Evolutionary conservation across 2,888 invertebrate genomes (phyloP).

Genomic region (Drosophila pseudotakahashii): DNA sequence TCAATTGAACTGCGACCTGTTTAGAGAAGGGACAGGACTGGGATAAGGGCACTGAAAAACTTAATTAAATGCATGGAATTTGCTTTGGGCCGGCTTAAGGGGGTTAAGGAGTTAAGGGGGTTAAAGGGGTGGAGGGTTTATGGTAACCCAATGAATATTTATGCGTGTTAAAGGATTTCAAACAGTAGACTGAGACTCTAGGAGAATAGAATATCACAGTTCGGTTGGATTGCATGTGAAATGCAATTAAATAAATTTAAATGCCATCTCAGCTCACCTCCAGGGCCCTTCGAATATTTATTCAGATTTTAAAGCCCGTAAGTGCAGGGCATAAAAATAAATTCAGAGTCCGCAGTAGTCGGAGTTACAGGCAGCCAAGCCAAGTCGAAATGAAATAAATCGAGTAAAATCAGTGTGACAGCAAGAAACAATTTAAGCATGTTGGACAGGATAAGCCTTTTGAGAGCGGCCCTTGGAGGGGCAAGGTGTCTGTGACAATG

Average conservation of each 20-base stretch:
- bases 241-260: conserved; percentile 71
- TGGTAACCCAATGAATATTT: conserved; percentile 28
- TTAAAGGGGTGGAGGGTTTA: neutral
- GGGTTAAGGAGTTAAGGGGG: too few species aligned
- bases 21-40: conserved; percentile 4
- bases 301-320: conserved; percentile 56
- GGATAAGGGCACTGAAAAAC: conserved; percentile 51
- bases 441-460: conserved; percentile 74
- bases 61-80: conserved; percentile 58
- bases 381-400: conserved; percentile 71
- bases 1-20: conserved; percentile 50
- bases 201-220: conserved; percentile 20
- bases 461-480: conserved; percentile 23
- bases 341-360: conserved; percentile 35
- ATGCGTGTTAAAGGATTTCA: conserved; percentile 24
- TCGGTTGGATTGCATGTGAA: conserved; percentile 32
- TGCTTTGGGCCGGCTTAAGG: neutral
- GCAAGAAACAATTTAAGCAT: conserved; percentile 79
- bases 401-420: conserved; percentile 77
- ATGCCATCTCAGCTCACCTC: conserved; percentile 30
- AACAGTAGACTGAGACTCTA: neutral
- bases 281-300: conserved; percentile 51
- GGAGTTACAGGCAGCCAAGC: conserved; percentile 53
- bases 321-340: conserved; percentile 57
- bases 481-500: conserved; percentile 70